Percentiles rank a stretch among this genome's conserved stretches.
Evolutionary conservation across 1,140 invertebrate species (phyloP).

Genomic region (Aradophagus sp.): DNA sequence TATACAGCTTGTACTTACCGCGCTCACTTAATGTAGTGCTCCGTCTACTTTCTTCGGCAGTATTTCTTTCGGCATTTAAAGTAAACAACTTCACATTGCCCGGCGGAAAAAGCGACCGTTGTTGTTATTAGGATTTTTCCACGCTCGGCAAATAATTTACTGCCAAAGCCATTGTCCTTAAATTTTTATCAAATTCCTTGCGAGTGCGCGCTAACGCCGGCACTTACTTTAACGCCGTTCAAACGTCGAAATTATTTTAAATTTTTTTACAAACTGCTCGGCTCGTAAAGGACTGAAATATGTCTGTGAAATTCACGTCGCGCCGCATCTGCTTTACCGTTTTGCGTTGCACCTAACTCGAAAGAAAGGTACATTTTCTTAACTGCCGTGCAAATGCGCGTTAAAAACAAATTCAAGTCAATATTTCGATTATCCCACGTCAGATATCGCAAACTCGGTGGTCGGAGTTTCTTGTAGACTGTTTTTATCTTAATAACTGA

Average conservation of each 20-base stretch:
- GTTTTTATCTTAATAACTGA: too few relatives aligned
- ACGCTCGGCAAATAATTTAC: conserved; percentile 17
- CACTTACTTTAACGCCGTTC: conserved; percentile 35
- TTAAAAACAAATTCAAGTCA: conserved; percentile 26
- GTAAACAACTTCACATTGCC: conserved; percentile 21
- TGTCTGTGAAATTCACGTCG: conserved; percentile 30
- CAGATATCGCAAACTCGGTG: too few relatives aligned
- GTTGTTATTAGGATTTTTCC: conserved; percentile 22
- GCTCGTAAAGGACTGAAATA: conserved; percentile 41
- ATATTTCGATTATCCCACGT: neutral
- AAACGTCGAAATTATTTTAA: conserved; percentile 51
- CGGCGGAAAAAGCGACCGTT: conserved; percentile 4
- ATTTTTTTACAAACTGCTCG: conserved; percentile 17
- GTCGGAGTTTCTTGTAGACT: too few relatives aligned
- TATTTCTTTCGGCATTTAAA: conserved; percentile 37
- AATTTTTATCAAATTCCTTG: conserved; percentile 38
- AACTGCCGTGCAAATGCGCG: conserved; percentile 9
- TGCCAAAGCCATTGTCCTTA: conserved; percentile 6
- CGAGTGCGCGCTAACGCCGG: conserved; percentile 6
- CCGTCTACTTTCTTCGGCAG: conserved; percentile 12
- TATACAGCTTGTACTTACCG: conserved; percentile 22
- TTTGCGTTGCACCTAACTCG: conserved; percentile 23
- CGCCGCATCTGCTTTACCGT: conserved; percentile 1
- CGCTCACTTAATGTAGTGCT: conserved; percentile 25
- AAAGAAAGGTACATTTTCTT: too few relatives aligned